Evolutionary conservation across 2,797 vertebrate species (phyloP).

Genomic region (Rhincodon typus): DNA sequence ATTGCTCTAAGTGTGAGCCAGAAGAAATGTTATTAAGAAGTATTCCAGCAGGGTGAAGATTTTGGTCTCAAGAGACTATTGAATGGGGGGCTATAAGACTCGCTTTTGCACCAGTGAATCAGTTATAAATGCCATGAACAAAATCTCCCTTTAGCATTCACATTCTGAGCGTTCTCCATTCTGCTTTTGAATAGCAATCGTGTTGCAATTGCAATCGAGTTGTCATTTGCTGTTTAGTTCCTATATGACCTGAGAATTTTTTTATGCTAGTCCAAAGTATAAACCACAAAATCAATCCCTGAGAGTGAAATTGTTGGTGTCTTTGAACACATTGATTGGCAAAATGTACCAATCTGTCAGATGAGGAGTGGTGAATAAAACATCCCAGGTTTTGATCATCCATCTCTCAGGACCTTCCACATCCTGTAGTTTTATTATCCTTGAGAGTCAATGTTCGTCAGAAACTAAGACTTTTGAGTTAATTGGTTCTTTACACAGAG

Average conservation of each 20-base stretch:
- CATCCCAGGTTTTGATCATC: slow-evolving; percentile 19
- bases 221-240: slow-evolving; percentile 31
- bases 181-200: slow-evolving; percentile 19
- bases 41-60: slow-evolving; percentile 65
- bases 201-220: slow-evolving; percentile 10
- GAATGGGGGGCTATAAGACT: slow-evolving; percentile 41
- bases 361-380: not conserved
- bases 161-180: slow-evolving; percentile 17
- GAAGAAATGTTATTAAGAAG: slow-evolving; percentile 73
- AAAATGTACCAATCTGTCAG: not conserved
- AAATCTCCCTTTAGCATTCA: slow-evolving; percentile 31
- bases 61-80: slow-evolving; percentile 56
- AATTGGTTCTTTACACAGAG: slow-evolving; percentile 15
- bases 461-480: not conserved
- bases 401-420: not conserved
- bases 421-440: not conserved
- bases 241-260: not conserved
- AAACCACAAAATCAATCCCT: slow-evolving; percentile 17
- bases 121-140: slow-evolving; percentile 57
- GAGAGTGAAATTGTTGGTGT: not conserved
- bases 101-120: slow-evolving; percentile 67
- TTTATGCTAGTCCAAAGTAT: not conserved
- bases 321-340: not conserved
- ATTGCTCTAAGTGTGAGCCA: slow-evolving; percentile 66
- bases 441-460: not conserved